A percentile compares a stretch with the other conserved stretches of the same genome.
These are phyloP conservation scores for Colistium nudipinnis DNA, from an alignment of 2,113 vertebrate genomes.

Conservation along the genomic window DNA sequence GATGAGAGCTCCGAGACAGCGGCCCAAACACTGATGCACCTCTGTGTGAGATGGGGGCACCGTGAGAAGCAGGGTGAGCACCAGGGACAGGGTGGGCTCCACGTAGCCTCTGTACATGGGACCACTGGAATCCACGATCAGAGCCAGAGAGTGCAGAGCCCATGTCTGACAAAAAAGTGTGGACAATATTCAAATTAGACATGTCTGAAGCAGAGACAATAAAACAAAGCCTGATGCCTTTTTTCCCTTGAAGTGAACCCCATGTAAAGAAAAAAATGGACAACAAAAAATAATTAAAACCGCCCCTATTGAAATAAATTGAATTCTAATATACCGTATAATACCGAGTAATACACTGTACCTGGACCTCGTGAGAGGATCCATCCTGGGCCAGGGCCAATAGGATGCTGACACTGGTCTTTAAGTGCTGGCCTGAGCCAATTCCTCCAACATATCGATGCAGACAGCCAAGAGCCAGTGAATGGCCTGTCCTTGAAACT, in stretches of 20 bases:
- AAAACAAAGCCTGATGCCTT: not conserved
- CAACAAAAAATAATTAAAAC: not conserved
- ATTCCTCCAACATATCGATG: slow-evolving; percentile 99
- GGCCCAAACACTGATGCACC: slow-evolving; percentile 97
- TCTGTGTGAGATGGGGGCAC: slow-evolving; percentile 97
- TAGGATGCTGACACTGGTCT: slow-evolving; percentile 98
- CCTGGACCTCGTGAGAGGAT: slow-evolving; percentile 98
- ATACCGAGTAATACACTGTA: slow-evolving; percentile 65
- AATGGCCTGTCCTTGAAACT: slow-evolving; percentile 96
- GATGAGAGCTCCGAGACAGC: slow-evolving; percentile 97
- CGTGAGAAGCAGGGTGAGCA: slow-evolving; percentile 94
- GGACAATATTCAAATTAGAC: not conserved
- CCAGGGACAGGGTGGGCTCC: slow-evolving; percentile 95
- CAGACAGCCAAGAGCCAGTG: slow-evolving; percentile 95
- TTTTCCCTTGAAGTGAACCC: no score
- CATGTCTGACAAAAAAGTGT: slow-evolving; percentile 84
- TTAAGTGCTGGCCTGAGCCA: slow-evolving; percentile 98
- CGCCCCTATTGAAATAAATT: not conserved
- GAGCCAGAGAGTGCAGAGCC: slow-evolving; percentile 96
- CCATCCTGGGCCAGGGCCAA: slow-evolving; percentile 96
- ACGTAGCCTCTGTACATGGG: slow-evolving; percentile 99
- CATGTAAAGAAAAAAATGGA: not conserved
- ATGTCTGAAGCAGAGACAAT: not conserved
- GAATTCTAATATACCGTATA: slow-evolving; percentile 7
- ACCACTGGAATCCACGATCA: slow-evolving; percentile 98